Evolutionary conservation across 2,888 invertebrate genomes (phyloP), one percentile per base, ranked within the genome.

Genomic region (Tuta absoluta): DNA sequence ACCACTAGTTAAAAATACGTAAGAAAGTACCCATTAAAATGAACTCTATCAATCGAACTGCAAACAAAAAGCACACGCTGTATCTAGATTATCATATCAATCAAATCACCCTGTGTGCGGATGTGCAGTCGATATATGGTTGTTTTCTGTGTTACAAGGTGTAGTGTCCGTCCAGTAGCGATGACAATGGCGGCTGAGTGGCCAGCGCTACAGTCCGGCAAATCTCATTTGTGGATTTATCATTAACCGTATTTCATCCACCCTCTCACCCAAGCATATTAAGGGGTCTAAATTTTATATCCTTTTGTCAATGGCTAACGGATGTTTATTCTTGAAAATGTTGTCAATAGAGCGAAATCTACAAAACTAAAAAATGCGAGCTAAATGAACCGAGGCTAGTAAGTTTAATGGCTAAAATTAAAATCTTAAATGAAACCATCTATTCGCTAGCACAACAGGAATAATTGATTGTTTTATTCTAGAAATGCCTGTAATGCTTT

Each of bases 211-310:
- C 81, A 85, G 90, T 86, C 89, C 89, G 80, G 86, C 88, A 90
- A 91, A 91, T 91, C 91, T 91, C 90, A 91, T 91, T 91, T 91
- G 89, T 87, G 90, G 90, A 90, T 89, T 91, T 91, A 90, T 91
- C 90, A 91, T 91, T 90, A 91, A 89, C 89, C 86, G 87, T 86
- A 89, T 91, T 90, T 86, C 87, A 87, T 84, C 82, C 88, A 88
- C 90, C 91, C 91, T 81, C 80, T 80, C 80, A 76, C 77, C 78
- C 79, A 80, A 87, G 86, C 91, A 86, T 88, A 89, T 91, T 91
- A 89, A 81, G 82, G 84, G 82, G 84, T 86, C 87, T 89, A 89
- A 80, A 89, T 87, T 90, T 83, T 88, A 87, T 91, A 89, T 88
- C 90, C 87, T 84, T 74, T 82, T 82, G 80, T 82, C 78, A 81